Base-by-base conservation (phyloP, 2,888 invertebrate species). In the Luperina nickerlii region DNA sequence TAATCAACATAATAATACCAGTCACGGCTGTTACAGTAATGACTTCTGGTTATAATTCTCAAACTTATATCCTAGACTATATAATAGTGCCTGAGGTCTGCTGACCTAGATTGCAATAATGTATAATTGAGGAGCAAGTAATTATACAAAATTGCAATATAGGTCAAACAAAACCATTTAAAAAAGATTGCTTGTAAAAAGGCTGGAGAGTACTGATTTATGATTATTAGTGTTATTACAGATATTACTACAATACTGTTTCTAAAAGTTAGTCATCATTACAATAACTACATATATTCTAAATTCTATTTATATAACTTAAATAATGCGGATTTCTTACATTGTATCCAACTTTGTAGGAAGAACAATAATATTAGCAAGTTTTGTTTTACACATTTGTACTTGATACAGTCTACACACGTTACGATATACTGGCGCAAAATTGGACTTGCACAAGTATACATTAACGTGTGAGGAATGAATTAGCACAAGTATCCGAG, bases 1-100 rank as follows among this genome's bases (percentile, higher is more conserved):
- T 42, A 57, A 83, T 83, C 70, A 65, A 63, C 18, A 57, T 74
- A 74, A 74, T 75, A 20, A 60, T 54, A 38, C 13, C 13, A 63
- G 48, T 63, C 15, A 63, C 20, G 51, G 65, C 38, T 85, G 62
- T 70, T 42, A 32, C 13, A 54, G 32, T 73, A 84, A 84, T 81
- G 1, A 66, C n/a, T 18, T 63, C 51, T 80, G 24, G 70, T 79
- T 67, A 66, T 13, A 32, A 73, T 80, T 63, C 18, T 63, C 20
- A 51, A n/a, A 15, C 32, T 51, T 42, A 42, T 66, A 67, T 42
- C 27, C 42, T 71, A 67, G 24, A 54, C 24, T 67, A 1, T 27
- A 54, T 38, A 24, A 70, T 51, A 15, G n/a, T 84, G 79, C 24
- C 57, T 79, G 45, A 83, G 73, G 60, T 78, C 70, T 54, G 20